Percentiles rank a stretch among this genome's conserved stretches.
phyloP scores from a whole-genome alignment of 2,797 vertebrate genomes.

The Chanos chanos region DNA sequence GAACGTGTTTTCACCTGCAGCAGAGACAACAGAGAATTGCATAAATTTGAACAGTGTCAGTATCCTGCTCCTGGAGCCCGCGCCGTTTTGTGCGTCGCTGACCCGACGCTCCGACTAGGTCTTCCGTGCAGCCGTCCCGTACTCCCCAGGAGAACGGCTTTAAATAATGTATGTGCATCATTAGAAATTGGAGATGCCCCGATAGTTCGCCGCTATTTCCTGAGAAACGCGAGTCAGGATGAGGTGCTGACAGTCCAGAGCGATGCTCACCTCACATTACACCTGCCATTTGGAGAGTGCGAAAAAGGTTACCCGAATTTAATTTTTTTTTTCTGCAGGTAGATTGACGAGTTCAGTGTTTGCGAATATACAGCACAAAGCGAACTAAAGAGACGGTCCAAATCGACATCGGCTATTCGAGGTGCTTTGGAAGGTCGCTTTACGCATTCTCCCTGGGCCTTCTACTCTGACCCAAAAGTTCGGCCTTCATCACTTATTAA shows the following conservation, averaged over 20 bases:
- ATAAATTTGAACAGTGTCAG: constrained; percentile 64
- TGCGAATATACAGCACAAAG: too few relatives aligned
- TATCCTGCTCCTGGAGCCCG: constrained; percentile 52
- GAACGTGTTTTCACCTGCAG: neutral
- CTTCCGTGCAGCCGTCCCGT: constrained; percentile 49
- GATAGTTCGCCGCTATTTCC: constrained; percentile 52
- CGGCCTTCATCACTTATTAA: constrained; percentile 43
- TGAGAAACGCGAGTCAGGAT: constrained; percentile 49
- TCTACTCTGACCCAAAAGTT: constrained; percentile 29
- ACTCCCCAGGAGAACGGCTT: constrained; percentile 56
- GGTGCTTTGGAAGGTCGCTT: too few relatives aligned
- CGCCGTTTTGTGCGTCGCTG: constrained; percentile 65
- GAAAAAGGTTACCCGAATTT: too few relatives aligned
- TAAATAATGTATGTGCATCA: constrained; percentile 72
- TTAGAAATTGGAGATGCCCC: constrained; percentile 74
- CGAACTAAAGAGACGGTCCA: too few relatives aligned
- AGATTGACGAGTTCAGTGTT: too few relatives aligned
- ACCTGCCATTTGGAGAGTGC: constrained; percentile 12
- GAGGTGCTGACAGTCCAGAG: constrained; percentile 43
- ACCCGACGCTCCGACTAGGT: constrained; percentile 51
- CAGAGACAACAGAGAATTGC: constrained; percentile 30
- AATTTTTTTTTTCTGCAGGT: too few relatives aligned
- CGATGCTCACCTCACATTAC: constrained; percentile 20
- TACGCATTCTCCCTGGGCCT: too few relatives aligned
- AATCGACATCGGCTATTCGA: too few relatives aligned